Evolutionary conservation across 2,113 vertebrate genomes (phyloP).

Genomic region (Xyrauchen texanus): DNA sequence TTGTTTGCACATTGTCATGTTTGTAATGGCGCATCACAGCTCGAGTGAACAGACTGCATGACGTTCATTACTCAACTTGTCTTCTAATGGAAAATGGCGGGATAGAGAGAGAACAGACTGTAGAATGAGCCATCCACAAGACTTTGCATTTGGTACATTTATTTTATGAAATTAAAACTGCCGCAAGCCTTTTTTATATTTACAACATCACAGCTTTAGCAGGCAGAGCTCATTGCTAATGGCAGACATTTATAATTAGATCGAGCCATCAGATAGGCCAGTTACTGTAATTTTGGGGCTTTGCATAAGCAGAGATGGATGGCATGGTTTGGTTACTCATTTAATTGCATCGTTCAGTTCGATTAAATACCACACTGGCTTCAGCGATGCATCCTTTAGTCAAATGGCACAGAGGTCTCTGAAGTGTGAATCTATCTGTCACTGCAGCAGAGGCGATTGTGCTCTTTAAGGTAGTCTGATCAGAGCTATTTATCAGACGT

Average conservation of each 20-base stretch:
- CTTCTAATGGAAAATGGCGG: constrained; percentile 10
- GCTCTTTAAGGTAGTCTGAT: neutral
- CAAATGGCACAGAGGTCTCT: constrained; percentile 31
- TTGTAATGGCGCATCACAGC: constrained; percentile 40
- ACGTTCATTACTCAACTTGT: constrained; percentile 33
- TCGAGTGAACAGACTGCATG: constrained; percentile 27
- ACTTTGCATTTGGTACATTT: neutral
- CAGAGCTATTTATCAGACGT: constrained; percentile 3
- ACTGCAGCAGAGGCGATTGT: neutral
- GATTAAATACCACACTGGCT: constrained; percentile 34
- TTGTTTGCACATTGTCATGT: constrained; percentile 56
- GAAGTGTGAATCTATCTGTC: constrained; percentile 6
- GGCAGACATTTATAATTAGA: constrained; percentile 50
- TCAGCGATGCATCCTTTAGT: neutral
- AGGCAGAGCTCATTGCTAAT: constrained; percentile 32
- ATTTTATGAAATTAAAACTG: neutral
- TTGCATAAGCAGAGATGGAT: constrained; percentile 25
- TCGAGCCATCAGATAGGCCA: constrained; percentile 3
- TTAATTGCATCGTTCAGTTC: constrained; percentile 24
- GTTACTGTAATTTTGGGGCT: constrained; percentile 6
- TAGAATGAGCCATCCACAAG: neutral
- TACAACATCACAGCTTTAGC: constrained; percentile 44
- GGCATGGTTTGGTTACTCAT: constrained; percentile 6
- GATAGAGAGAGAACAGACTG: constrained; percentile 14
- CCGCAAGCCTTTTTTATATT: neutral